These are phyloP conservation scores for Martes martes DNA, from an alignment of 2,113 vertebrate genomes.

Conservation along the genomic window DNA sequence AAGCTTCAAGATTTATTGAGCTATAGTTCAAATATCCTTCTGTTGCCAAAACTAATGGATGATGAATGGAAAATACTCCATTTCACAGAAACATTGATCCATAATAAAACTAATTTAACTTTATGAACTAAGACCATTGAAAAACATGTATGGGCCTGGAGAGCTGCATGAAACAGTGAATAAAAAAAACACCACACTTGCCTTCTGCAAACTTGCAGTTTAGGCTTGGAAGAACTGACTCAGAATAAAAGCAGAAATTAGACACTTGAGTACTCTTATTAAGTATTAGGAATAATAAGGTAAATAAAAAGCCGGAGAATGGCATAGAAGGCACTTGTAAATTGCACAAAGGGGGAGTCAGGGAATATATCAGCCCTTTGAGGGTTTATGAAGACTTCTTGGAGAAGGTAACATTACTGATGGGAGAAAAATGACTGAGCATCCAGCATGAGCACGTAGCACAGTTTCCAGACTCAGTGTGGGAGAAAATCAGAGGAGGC, in stretches of 20 bases:
- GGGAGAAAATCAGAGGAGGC: conserved; percentile 33
- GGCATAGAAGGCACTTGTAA: neutral
- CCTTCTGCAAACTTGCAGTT: conserved; percentile 20
- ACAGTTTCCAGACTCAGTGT: conserved; percentile 18
- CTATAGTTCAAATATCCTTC: neutral
- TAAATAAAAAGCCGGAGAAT: neutral
- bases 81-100: neutral
- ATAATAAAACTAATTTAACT: conserved; percentile 42
- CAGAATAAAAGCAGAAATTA: conserved; percentile 31
- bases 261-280: neutral
- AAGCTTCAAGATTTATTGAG: neutral
- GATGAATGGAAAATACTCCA: neutral
- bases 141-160: conserved; percentile 17
- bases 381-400: conserved; percentile 22
- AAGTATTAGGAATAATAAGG: neutral
- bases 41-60: neutral
- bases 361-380: neutral
- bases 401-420: neutral
- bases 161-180: neutral
- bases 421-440: neutral
- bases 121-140: neutral
- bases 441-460: neutral
- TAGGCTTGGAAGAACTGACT: conserved; percentile 28
- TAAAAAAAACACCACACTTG: neutral
- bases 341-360: neutral